Conservation (phyloP, 2,888 invertebrate species). For the Diarsia brunnea region DNA sequence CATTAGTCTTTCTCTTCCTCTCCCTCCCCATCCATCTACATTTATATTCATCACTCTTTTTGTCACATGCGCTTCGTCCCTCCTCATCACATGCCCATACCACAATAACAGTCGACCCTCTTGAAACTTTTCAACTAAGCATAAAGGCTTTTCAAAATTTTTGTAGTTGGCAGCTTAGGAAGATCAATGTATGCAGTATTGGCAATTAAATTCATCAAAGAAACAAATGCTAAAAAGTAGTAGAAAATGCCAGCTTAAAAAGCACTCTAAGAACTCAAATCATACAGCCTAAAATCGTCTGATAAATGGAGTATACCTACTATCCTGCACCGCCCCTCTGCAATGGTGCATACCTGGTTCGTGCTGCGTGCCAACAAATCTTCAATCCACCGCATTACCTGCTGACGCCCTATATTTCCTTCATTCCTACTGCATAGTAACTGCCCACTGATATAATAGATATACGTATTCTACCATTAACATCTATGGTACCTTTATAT, state of each 20-base stretch:
- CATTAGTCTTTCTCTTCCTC: too few species aligned
- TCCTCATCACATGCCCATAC: too few species aligned
- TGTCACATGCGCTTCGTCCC: too few species aligned
- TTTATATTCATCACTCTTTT: too few species aligned
- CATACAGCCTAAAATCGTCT: slow-evolving; percentile 16
- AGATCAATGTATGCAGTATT: neutral
- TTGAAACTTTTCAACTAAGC: neutral
- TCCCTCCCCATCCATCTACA: too few species aligned
- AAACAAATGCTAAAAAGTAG: neutral
- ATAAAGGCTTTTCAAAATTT: neutral
- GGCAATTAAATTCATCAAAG: slow-evolving; percentile 5
- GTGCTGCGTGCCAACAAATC: slow-evolving; percentile 58
- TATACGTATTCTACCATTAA: slow-evolving; percentile 7
- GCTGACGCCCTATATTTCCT: slow-evolving; percentile 45
- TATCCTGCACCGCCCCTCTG: slow-evolving; percentile 19
- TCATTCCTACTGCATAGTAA: slow-evolving; percentile 12
- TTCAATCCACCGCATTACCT: slow-evolving; percentile 50
- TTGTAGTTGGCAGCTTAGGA: neutral
- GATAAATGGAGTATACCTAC: neutral
- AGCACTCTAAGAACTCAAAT: neutral
- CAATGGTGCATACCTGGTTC: slow-evolving; percentile 46
- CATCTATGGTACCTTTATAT: neutral
- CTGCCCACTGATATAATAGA: slow-evolving; percentile 19
- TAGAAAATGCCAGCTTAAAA: neutral
- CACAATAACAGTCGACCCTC: too few species aligned